Base-by-base conservation (phyloP, 2,888 invertebrate species). In the Plusia festucae region DNA sequence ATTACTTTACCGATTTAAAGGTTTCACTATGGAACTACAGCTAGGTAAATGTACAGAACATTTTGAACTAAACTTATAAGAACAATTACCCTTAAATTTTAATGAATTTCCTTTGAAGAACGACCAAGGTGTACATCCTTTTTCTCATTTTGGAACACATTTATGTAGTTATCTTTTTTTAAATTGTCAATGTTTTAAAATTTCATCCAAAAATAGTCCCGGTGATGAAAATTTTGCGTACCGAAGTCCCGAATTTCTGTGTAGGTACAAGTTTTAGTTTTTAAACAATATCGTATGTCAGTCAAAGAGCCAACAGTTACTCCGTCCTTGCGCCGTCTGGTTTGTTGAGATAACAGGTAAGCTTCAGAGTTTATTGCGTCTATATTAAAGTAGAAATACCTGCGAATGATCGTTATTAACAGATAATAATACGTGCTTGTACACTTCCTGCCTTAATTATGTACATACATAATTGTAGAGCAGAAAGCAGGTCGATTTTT, bases 1-100 rank as follows among this genome's bases (percentile, higher is more conserved):
- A 86, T 83, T 80, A 76, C 76, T 59, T 70, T 75, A 72, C 68
- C 57, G 73, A 68, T 70, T 66, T 70, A 60, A 73, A 65, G 65
- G 67, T 40, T 56, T 16, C 40, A 24, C 57, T 55, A 22, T 18
- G 13, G 6, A 44, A 57, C 46, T 15, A 56, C 44, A 16, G n/a
- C 44, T 44, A 44, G 44, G 7, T n/a, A 44, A 16, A 11, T 24
- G 13, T 20, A 49, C 53, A 59, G 34, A 34, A n/a, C 40, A 40
- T n/a, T 2, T 40, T 24, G 2, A n/a, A n/a, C n/a, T n/a, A n/a
- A n/a, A n/a, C n/a, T n/a, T n/a, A n/a, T n/a, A n/a, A n/a, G n/a
- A n/a, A n/a, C n/a, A n/a, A n/a, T n/a, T n/a, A n/a, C n/a, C n/a
- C n/a, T n/a, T n/a, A n/a, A n/a, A n/a, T n/a, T n/a, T n/a, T n/a